Percentiles rank a stretch among this genome's conserved stretches.
Evolutionary conservation across 1,140 invertebrate genomes (phyloP).

Genomic region (Kradibia gibbosae): DNA sequence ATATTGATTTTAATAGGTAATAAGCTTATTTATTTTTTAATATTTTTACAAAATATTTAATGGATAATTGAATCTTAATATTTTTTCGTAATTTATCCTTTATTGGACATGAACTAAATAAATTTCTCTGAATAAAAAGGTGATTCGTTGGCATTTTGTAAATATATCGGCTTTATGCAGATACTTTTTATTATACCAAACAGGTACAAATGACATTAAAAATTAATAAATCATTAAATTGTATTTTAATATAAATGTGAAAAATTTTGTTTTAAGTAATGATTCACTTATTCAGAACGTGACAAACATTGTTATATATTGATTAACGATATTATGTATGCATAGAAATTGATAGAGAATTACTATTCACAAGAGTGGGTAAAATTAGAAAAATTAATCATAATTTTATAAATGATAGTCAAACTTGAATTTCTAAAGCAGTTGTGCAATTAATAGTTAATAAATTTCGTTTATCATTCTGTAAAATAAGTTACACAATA

Average conservation of each 20-base stretch:
- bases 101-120: background rate
- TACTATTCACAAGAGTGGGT: background rate
- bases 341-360: no score
- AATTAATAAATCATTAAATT: background rate
- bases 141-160: background rate
- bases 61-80: background rate
- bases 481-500: background rate
- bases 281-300: background rate
- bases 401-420: background rate
- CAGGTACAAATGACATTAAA: background rate
- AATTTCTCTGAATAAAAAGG: background rate
- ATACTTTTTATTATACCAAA: background rate
- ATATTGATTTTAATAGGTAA: background rate
- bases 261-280: background rate
- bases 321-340: background rate
- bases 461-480: background rate
- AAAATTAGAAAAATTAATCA: background rate
- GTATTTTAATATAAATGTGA: background rate
- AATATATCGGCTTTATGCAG: background rate
- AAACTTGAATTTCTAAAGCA: background rate
- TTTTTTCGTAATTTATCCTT: background rate
- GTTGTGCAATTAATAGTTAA: background rate
- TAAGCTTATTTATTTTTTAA: background rate
- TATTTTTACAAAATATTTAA: no score
- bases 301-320: background rate